Base-by-base conservation (phyloP, 2,797 vertebrate species). In the Harpagifer antarcticus region DNA sequence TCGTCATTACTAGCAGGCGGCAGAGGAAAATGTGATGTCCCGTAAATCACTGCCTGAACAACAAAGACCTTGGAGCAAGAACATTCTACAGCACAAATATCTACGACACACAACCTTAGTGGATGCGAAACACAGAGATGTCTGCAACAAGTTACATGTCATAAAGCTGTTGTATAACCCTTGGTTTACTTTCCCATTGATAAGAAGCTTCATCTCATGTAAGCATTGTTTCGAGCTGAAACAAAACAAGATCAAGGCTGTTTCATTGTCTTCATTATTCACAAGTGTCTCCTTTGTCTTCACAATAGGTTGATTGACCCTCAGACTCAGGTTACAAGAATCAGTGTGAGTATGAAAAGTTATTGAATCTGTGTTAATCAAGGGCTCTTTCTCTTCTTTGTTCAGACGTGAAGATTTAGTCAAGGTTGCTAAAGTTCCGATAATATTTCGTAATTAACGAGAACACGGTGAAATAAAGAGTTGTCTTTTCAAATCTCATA, bases 291-390 rank as follows among this genome's bases (percentile, higher is more conserved):
- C 33, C 33, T 74, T 42, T 76, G 4, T 81, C 54, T 82, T 16
- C 19, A 71, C 80, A 77, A 71, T 88, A 99, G 98, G 92, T 93
- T 99, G 91, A 99, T 99, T 83, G 98, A 99, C 85, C 98, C 98
- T 79, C 98, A 99, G 89, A 99, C 98, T 37, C 98, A 99, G 93
- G 98, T 99, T 59, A 97, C 96, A 20, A 95, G 96, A 91, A 96
- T 95, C 90, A 97, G 93, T 5, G 98, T 99, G 93, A 98, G 98
- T 97, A 87, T 53, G 55, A 45, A 27, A 49, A 63, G 27, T 20
- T 2, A 43, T 12, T 0, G 0, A 15, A 7, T 57, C n/a, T 4
- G 2, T 45, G 5, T 43, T 42, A 5, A 13, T 2, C 27, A 27
- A 27, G 27, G 4, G 27, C 16, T 16, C 4, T 20, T 31, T 42